Percentiles rank a stretch among this genome's conserved stretches.
phyloP scores from a whole-genome alignment of 2,797 vertebrate species.

The Pangasius djambal region DNA sequence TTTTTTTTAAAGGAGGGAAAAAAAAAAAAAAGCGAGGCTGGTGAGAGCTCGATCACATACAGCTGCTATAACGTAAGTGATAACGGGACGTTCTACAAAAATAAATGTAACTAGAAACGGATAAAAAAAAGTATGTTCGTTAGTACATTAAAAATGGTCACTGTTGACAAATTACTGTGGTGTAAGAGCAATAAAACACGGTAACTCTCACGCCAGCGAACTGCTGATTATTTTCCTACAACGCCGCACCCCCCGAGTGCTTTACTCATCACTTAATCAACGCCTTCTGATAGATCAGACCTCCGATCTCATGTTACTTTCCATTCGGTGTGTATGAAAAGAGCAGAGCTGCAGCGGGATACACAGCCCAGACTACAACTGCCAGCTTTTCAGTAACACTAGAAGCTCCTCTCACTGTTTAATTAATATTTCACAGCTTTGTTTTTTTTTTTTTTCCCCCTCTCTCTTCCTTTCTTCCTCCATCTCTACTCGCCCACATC shows the following conservation, averaged over 20 bases:
- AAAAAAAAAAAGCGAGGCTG: background rate
- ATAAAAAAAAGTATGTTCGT: no score
- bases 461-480: no score
- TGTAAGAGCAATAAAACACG: background rate
- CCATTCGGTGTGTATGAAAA: background rate
- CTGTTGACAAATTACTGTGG: background rate
- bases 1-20: background rate
- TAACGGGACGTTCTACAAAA: background rate
- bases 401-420: background rate
- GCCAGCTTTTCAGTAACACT: background rate
- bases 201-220: no score
- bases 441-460: background rate
- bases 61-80: background rate
- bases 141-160: no score
- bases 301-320: background rate
- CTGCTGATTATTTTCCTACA: no score
- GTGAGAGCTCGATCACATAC: background rate
- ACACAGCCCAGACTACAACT: background rate
- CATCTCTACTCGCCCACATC: slow-evolving; percentile 18
- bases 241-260: no score
- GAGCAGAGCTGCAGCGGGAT: background rate
- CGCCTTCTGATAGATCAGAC: background rate
- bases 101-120: background rate
- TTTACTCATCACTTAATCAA: background rate
- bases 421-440: slow-evolving; percentile 45